Evolutionary conservation across 2,888 invertebrate species (phyloP), one percentile per base, ranked within the genome.

Genomic region (Brachyptera risi): DNA sequence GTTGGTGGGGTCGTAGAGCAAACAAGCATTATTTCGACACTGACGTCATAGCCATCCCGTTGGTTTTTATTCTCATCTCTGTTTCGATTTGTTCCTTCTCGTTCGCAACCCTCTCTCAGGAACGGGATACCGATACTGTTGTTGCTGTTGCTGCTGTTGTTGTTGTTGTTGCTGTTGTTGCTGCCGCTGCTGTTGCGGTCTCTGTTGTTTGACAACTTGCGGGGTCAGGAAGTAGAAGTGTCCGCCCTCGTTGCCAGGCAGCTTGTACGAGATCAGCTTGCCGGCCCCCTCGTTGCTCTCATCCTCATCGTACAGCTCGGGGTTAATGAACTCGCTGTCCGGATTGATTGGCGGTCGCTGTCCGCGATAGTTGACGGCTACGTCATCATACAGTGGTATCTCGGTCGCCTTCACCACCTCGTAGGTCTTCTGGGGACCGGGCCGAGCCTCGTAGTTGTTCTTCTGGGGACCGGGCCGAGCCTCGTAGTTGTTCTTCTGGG

Each of bases 171-270:
- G 63, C 13, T 69, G 71, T 24, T 72, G 71, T 27, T 72, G 70
- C 71, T 76, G 69, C 54, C 70, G 67, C n/a, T n/a, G n/a, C n/a
- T n/a, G n/a, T n/a, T n/a, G n/a, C n/a, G n/a, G n/a, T n/a, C n/a
- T n/a, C n/a, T n/a, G n/a, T n/a, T n/a, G n/a, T n/a, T n/a, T n/a
- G 35, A 77, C 79, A 21, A 83, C 79, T 69, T 87, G 87, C 1
- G 89, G 88, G 60, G 88, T 88, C 62, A 88, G 75, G 77, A 89
- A 89, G 72, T 88, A 89, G 69, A 88, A 87, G 74, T 88, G 89
- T 0, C 88, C 88, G 15, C 65, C 65, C 9, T 87, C 86, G 68
- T 87, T 87, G 0, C 88, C 88, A 0, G 89, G 88, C 62, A 88
- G 75, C 68, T 84, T 77, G 73, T 88, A 89, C 9, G 88, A 86